These are phyloP conservation scores for Balaeniceps rex DNA, from an alignment of 2,113 vertebrate species.

Conservation along the genomic window DNA sequence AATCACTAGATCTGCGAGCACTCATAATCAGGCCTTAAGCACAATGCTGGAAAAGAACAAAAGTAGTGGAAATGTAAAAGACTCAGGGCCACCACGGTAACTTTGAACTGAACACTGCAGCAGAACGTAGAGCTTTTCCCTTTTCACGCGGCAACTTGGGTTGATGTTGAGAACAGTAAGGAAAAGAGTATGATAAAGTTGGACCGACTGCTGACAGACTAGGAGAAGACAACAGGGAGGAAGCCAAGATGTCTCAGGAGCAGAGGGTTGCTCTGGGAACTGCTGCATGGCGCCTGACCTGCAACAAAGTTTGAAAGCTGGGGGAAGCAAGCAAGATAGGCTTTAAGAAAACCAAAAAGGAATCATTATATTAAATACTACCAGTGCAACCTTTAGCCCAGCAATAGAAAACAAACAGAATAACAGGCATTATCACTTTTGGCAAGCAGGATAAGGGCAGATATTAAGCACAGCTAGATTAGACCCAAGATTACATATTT, in stretches of 20 bases:
- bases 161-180: neutral
- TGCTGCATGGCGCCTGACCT: neutral
- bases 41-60: constrained; percentile 21
- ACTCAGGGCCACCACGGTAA: neutral
- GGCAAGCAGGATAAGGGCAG: neutral
- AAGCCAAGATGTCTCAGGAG: neutral
- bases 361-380: neutral
- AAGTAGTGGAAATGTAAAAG: neutral
- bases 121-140: neutral
- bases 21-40: neutral
- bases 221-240: neutral
- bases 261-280: neutral
- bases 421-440: neutral
- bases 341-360: neutral
- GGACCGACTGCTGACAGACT: neutral
- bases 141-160: neutral
- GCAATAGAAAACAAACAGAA: neutral
- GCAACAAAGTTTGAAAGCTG: neutral
- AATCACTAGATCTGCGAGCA: neutral
- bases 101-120: neutral
- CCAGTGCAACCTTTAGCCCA: neutral
- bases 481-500: neutral
- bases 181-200: neutral
- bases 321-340: neutral
- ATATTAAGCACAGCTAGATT: neutral